Percentiles rank a stretch among this genome's conserved stretches.
These are phyloP conservation scores for Cebus imitator DNA, from an alignment of 2,113 vertebrate species.

Conservation along the genomic window DNA sequence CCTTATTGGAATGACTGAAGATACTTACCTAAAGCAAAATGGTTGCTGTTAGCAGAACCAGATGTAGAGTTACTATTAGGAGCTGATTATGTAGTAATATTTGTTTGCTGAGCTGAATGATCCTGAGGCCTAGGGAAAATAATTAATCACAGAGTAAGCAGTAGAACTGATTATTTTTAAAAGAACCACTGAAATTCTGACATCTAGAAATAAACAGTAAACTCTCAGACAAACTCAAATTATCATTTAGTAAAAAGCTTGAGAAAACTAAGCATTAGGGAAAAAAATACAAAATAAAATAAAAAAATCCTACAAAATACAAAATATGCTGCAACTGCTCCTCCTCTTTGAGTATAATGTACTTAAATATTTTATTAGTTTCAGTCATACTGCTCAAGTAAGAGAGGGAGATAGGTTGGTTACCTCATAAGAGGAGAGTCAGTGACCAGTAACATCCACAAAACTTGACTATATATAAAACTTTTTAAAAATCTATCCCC, in stretches of 20 bases:
- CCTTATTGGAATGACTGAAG: conserved; percentile 38
- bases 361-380: neutral
- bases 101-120: conserved; percentile 82
- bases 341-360: neutral
- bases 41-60: conserved; percentile 82
- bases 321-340: neutral
- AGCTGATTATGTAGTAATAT: conserved; percentile 80
- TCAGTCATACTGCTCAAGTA: neutral
- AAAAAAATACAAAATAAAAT: neutral
- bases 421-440: neutral
- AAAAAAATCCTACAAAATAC: neutral
- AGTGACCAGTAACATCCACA: neutral
- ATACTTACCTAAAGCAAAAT: conserved; percentile 86
- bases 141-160: conserved; percentile 45
- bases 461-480: neutral
- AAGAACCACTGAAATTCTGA: conserved; percentile 39
- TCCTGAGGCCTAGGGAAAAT: conserved; percentile 84
- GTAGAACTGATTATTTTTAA: neutral
- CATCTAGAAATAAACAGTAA: conserved; percentile 22
- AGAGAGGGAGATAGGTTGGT: neutral
- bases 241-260: neutral
- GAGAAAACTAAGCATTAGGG: conserved; percentile 23
- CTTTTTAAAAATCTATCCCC: neutral
- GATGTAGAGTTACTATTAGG: conserved; percentile 82
- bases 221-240: conserved; percentile 37